Evolutionary conservation across 2,113 vertebrate genomes (phyloP), one percentile per base, ranked within the genome.

Genomic region (Atherinomorus stipes): DNA sequence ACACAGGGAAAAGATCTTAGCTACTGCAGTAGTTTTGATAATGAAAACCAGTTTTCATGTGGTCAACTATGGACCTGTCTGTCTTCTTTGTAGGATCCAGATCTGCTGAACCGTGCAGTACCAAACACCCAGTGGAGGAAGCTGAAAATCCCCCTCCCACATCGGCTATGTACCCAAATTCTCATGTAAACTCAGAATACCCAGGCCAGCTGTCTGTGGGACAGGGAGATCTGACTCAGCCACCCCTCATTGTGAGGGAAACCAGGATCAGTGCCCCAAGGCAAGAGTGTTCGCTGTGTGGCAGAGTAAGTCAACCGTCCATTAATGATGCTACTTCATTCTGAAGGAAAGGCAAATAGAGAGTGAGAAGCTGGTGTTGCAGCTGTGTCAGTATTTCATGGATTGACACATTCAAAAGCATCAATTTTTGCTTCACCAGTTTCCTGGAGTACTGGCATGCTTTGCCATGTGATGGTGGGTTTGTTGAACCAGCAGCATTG

Each of bases 211-310:
- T 53, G 9, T 51, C 78, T 2, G 4, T 19, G 7, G 66, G 22
- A 11, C 51, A 53, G 34, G 69, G 12, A 51, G 45, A 63, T 21
- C 21, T 74, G 9, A 67, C 51, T 22, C 71, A 74, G 38, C 69
- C 58, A 22, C 19, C 54, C 44, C 23, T 40, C 16, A 61, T 69
- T 23, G 64, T 76, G 71, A 83, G 62, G 37, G 56, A 76, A 34
- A 71, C 61, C 70, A 84, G 73, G 64, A 91, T 38, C 22, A 70
- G 58, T 0, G 11, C 66, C n/a, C 12, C 19, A 13, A 62, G n/a
- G 1, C 80, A 78, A n/a, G 71, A 88, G 38, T 93, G 91, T 72
- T 86, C 64, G 8, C 34, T 90, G 70, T 93, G 89, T 44, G 9
- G 63, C 47, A 92, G 92, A 86, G 93, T 90, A 83, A n/a, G 71